These are phyloP conservation scores for Orthosia gothica DNA, from an alignment of 2,888 invertebrate species.

Conservation along the genomic window DNA sequence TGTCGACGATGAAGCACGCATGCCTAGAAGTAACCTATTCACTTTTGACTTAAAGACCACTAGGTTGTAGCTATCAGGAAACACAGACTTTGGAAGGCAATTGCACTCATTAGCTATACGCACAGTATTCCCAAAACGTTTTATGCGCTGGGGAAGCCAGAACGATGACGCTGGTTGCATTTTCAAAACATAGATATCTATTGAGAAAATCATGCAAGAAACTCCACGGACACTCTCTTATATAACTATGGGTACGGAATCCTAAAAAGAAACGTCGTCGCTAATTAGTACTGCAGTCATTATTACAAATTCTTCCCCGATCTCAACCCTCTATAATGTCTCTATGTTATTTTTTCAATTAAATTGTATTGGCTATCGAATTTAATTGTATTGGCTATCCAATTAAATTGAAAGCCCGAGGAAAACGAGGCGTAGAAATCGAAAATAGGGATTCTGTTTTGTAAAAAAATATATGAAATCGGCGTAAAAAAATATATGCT, in stretches of 20 bases:
- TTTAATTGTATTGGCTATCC: constrained; percentile 31
- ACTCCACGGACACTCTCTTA: no score
- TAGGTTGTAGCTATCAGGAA: no score
- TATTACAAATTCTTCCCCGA: constrained; percentile 21
- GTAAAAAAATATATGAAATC: constrained; percentile 35
- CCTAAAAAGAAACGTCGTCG: background rate
- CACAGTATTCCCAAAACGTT: no score
- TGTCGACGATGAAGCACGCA: no score
- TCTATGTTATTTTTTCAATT: constrained; percentile 30
- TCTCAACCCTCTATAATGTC: background rate
- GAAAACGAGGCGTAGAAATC: constrained; percentile 28
- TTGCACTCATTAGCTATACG: no score
- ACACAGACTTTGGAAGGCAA: no score
- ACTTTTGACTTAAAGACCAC: no score
- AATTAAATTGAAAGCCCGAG: constrained; percentile 36
- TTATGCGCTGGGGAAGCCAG: no score
- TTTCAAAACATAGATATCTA: no score
- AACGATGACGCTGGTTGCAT: no score
- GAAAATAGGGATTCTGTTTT: constrained; percentile 31
- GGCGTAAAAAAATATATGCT: background rate
- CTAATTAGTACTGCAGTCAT: constrained; percentile 30
- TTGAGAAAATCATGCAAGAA: no score
- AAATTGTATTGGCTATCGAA: constrained; percentile 29
- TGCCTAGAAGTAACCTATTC: no score
- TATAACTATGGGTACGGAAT: background rate